Percentiles rank a stretch among this genome's conserved stretches.
Evolutionary conservation across 2,888 invertebrate genomes (phyloP).

Genomic region (Campoletis raptor): DNA sequence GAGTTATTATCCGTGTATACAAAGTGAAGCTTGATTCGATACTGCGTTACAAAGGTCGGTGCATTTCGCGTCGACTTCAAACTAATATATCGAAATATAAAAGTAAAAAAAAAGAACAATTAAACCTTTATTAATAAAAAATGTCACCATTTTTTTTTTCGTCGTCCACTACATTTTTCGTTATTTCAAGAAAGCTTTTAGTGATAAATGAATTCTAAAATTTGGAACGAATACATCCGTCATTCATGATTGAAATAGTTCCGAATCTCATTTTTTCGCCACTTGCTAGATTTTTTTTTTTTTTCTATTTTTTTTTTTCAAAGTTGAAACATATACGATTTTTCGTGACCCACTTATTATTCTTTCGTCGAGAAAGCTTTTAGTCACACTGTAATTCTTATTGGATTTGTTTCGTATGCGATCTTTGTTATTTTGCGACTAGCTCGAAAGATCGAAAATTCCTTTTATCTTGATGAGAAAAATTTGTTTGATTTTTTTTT

Average conservation of each 20-base stretch:
- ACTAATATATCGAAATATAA: not conserved
- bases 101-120: not conserved
- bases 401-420: not conserved
- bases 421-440: not conserved
- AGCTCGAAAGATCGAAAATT: not conserved
- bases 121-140: conserved; percentile 19
- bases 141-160: not conserved
- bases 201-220: not conserved
- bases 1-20: conserved; percentile 38
- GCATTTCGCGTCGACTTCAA: not conserved
- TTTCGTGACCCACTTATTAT: conserved; percentile 16
- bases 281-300: not conserved
- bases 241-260: not conserved
- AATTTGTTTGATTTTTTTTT: conserved; percentile 6
- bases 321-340: not conserved
- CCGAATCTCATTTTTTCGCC: not conserved
- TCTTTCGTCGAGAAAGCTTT: conserved; percentile 11
- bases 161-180: not conserved
- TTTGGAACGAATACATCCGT: not conserved
- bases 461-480: conserved; percentile 18
- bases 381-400: not conserved
- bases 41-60: not conserved
- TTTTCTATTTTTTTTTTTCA: not conserved
- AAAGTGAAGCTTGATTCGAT: conserved; percentile 17
- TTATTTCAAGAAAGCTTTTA: not conserved